These are phyloP conservation scores for Patella ulyssiponensis DNA, from an alignment of 2,888 invertebrate genomes.

Conservation along the genomic window DNA sequence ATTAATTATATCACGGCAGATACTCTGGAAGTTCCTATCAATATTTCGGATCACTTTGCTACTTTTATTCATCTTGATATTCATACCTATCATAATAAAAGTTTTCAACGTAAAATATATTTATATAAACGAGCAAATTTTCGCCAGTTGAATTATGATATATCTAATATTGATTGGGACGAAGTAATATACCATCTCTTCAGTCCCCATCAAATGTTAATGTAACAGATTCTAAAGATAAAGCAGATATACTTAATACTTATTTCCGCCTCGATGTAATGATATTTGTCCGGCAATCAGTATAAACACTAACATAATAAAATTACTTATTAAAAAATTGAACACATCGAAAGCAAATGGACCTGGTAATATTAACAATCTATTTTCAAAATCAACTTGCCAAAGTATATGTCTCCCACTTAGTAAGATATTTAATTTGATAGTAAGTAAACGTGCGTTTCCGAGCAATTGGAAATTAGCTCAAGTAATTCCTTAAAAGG, in stretches of 20 bases:
- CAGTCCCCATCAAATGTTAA: no score
- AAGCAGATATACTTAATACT: background rate
- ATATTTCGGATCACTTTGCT: background rate
- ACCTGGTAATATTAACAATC: background rate
- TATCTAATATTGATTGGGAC: background rate
- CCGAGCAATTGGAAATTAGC: slow-evolving; percentile 40
- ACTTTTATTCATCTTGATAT: background rate
- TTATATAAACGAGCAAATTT: background rate
- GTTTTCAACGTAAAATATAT: background rate
- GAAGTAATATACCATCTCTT: background rate
- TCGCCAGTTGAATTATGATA: background rate
- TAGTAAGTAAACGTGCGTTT: slow-evolving; percentile 15
- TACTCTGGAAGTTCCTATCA: background rate
- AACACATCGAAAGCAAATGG: slow-evolving; percentile 11
- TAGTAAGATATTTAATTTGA: no score
- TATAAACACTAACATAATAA: no score
- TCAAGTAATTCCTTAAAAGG: slow-evolving; percentile 37
- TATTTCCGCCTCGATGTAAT: background rate
- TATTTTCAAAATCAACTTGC: background rate
- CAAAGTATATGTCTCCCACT: no score
- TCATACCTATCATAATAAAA: background rate
- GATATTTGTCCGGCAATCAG: no score
- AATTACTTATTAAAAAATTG: background rate
- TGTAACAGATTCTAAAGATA: background rate
- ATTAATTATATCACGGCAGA: background rate